Base-by-base conservation (phyloP, 1,140 invertebrate species). In the Akabosia matsudoensis region DNA sequence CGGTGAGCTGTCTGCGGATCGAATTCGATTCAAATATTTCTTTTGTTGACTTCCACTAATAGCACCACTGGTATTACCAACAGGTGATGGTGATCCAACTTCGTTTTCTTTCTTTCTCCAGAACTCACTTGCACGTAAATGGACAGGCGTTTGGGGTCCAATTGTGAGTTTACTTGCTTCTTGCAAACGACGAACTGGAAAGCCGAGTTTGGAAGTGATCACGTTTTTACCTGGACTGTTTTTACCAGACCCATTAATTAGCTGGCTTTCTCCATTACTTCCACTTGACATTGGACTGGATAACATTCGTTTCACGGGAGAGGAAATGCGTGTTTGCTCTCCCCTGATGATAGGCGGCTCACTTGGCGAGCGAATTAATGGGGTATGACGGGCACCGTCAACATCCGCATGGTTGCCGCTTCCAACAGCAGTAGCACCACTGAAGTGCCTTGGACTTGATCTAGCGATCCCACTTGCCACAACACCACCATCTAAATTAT, bases 91-190 rank as follows among this genome's bases (percentile, higher is more conserved):
- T 1, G 64, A 28, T 30, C 51, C 45, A 24, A 56, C 85, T 67
- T 87, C 87, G 76, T 87, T 85, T 81, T 89, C 89, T 79, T 89
- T 86, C 83, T 87, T 87, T 81, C 87, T 87, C 89, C 89, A 90
- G 83, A 89, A 89, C 75, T 90, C 88, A 75, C 87, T 87, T 14
- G 88, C 87, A 45, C 77, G 28, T 33, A 74, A 33, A 74, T 79
- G 78, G 13, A 79, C 75, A n/a, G 80, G 80, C 75, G 72, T 76
- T 30, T 72, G 77, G 1, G 78, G 37, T 13, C 72, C 51, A n/a
- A 13, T 24, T 33, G 77, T 75, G 2, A 80, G 67, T 64, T 77
- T 75, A 76, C 26, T 52, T 24, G 71, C 30, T 18, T 73, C 73
- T 26, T 56, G 34, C 14, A 81, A 28, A 74, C 70, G 74, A 26